Base-by-base conservation (phyloP, 23 tunicate species). In the Trididemnum miniatum region DNA sequence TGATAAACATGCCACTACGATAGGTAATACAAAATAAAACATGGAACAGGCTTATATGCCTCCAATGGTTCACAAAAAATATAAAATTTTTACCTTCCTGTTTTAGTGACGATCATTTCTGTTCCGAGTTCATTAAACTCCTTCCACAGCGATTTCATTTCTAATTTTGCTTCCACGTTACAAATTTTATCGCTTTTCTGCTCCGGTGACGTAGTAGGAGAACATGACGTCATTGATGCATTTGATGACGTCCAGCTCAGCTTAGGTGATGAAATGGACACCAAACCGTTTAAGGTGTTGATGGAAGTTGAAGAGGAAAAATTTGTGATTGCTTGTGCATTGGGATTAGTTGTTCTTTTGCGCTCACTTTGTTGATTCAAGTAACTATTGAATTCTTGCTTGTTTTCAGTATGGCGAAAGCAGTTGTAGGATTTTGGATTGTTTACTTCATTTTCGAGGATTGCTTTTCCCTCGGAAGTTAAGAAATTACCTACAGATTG, bases 91-190 rank as follows among this genome's bases (percentile, higher is more conserved):
- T n/a, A 93, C 98, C 98, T 88, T 76, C 98, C 98, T 34, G 93
- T 94, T 51, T 93, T 93, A 0, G 98, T 93, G 22, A 93, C 98
- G 50, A 93, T 93, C 98, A 93, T 93, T 62, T 93, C 98, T 35
- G 98, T 93, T 64, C 98, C 98, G 18, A 93, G 86, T n/a, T 93
- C 98, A 80, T 93, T 88, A 57, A 93, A 93, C 67, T 93, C 89
- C 23, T 84, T 86, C 98, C 98, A 93, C 71, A 93, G 79, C 1
- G 84, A 59, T 64, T 84, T 88, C 98, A 93, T 93, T 66, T 93
- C 98, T 65, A 93, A 78, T 31, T 80, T 65, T 9, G 98, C 98
- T 54, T 93, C 89, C 50, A 93, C 93, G 36, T 71, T 69, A 29
- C 49, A 80, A 22, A 93, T 77, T 65, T 84, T 84, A n/a, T 75